A percentile compares a stretch with the other conserved stretches of the same genome.
These are phyloP conservation scores for Lathronympha strigana DNA, from an alignment of 2,888 invertebrate species.

Conservation along the genomic window DNA sequence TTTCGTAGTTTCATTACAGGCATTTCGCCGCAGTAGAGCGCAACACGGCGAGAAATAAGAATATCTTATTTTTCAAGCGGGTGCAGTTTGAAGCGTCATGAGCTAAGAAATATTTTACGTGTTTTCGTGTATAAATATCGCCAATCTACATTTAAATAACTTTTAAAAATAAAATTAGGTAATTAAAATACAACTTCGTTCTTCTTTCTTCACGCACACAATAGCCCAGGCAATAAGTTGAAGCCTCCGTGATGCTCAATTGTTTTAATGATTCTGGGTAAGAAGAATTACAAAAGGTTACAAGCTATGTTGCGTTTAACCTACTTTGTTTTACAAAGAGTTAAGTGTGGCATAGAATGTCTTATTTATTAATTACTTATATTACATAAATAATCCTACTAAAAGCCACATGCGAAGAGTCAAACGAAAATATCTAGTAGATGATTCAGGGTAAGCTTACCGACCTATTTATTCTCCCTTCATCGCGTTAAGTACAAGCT, in stretches of 20 bases:
- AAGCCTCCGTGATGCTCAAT: too few species aligned
- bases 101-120: slow-evolving; percentile 11
- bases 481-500: slow-evolving; percentile 34
- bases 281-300: too few species aligned
- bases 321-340: too few species aligned
- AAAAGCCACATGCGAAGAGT: slow-evolving; percentile 4
- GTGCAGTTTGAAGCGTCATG: slow-evolving; percentile 18
- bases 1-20: slow-evolving; percentile 28
- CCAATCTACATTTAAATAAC: neutral
- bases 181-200: neutral
- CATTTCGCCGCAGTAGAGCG: slow-evolving; percentile 10
- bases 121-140: neutral
- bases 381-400: slow-evolving; percentile 15
- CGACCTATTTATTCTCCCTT: slow-evolving; percentile 27
- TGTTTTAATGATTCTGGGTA: too few species aligned
- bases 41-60: slow-evolving; percentile 19
- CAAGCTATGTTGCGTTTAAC: too few species aligned
- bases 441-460: slow-evolving; percentile 15
- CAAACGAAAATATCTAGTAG: slow-evolving; percentile 10
- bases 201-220: too few species aligned
- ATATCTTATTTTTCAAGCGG: slow-evolving; percentile 27
- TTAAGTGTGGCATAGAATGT: too few species aligned
- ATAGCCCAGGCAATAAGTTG: too few species aligned
- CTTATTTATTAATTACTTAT: neutral
- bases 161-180: neutral